Evolutionary conservation across 2,888 invertebrate species (phyloP).

Genomic region (Lasioglossum figueresi): DNA sequence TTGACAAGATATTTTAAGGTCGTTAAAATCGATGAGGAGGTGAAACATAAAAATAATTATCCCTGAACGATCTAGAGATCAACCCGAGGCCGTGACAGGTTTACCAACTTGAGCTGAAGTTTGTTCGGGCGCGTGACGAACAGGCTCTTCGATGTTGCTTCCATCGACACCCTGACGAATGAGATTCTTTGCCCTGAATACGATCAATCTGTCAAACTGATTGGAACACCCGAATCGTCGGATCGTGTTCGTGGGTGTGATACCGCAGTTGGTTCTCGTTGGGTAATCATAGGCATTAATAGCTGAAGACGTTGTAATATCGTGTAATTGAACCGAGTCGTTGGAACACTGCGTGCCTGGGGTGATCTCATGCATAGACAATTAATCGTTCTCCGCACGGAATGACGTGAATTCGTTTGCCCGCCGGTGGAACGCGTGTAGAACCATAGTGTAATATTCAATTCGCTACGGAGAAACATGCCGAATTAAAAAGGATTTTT

Average conservation of each 20-base stretch:
- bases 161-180: background rate
- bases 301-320: slow-evolving; percentile 12
- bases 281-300: slow-evolving; percentile 18
- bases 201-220: background rate
- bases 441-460: background rate
- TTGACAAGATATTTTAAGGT: background rate
- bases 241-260: background rate
- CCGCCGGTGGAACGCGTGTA: background rate
- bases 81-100: background rate
- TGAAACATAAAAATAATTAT: background rate
- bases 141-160: background rate
- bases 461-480: background rate
- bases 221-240: slow-evolving; percentile 6
- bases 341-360: slow-evolving; percentile 9
- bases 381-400: slow-evolving; percentile 37
- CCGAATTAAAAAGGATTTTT: slow-evolving; percentile 5
- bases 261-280: background rate
- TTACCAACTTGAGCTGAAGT: background rate
- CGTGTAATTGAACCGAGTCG: slow-evolving; percentile 21
- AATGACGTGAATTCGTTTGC: slow-evolving; percentile 26
- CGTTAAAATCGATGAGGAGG: background rate
- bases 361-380: slow-evolving; percentile 33
- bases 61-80: background rate
- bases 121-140: background rate
- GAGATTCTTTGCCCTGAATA: background rate